Evolutionary conservation across 2,113 vertebrate genomes (phyloP).

Genomic region (Orycteropus afer): DNA sequence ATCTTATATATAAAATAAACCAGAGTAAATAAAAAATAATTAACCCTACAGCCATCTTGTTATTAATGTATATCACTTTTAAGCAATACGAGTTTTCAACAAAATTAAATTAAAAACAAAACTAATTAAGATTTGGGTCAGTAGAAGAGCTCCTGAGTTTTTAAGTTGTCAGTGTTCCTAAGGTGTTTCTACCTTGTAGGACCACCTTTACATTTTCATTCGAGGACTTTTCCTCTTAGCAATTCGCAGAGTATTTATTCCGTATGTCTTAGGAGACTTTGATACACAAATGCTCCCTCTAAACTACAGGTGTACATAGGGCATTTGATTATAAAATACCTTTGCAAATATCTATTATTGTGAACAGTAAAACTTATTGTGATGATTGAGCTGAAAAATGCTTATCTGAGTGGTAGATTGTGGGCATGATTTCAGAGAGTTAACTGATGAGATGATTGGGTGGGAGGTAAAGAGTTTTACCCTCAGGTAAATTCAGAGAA

Average conservation of each 20-base stretch:
- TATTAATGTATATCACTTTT: slow-evolving; percentile 1
- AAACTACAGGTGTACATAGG: background rate
- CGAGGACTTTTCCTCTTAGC: background rate
- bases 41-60: background rate
- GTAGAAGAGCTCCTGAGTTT: background rate
- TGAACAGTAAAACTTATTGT: background rate
- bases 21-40: slow-evolving; percentile 36
- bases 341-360: slow-evolving; percentile 34
- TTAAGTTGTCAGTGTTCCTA: slow-evolving; percentile 14
- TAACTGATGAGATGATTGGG: slow-evolving; percentile 19
- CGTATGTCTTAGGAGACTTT: background rate
- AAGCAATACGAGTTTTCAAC: slow-evolving; percentile 4
- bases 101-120: slow-evolving; percentile 38
- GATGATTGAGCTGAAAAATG: slow-evolving; percentile 49
- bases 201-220: slow-evolving; percentile 32
- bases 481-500: slow-evolving; percentile 52
- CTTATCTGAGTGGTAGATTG: background rate
- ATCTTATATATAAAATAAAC: slow-evolving; percentile 30
- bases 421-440: background rate
- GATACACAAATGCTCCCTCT: background rate
- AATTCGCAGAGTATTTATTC: slow-evolving; percentile 6
- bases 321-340: slow-evolving; percentile 33
- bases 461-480: slow-evolving; percentile 19
- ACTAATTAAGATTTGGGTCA: slow-evolving; percentile 2
- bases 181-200: background rate